These are phyloP conservation scores for Ictalurus punctatus DNA, from an alignment of 2,113 vertebrate genomes.

Conservation along the genomic window DNA sequence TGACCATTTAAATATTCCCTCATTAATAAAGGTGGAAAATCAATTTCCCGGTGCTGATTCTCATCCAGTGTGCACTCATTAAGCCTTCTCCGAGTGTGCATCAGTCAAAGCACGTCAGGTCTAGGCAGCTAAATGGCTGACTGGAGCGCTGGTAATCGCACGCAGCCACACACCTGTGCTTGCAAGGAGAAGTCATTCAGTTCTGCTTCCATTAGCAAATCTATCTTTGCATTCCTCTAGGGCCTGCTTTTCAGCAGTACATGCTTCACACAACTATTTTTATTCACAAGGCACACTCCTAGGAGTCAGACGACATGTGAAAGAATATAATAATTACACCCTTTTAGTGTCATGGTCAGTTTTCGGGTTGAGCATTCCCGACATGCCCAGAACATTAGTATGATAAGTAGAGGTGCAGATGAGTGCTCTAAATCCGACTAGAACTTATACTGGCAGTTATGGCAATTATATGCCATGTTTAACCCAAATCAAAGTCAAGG, in stretches of 20 bases:
- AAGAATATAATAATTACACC: conserved; percentile 31
- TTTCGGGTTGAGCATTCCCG: background rate
- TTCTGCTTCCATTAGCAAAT: conserved; percentile 60
- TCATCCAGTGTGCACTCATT: conserved; percentile 64
- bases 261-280: conserved; percentile 5
- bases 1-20: conserved; percentile 69
- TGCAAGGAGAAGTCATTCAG: conserved; percentile 69
- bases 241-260: conserved; percentile 10
- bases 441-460: background rate
- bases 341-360: conserved; percentile 11
- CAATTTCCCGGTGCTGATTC: conserved; percentile 65
- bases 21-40: conserved; percentile 68
- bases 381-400: background rate
- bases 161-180: conserved; percentile 60
- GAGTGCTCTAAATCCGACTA: background rate
- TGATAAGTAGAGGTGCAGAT: background rate
- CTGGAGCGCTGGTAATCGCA: conserved; percentile 55
- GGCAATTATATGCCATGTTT: background rate
- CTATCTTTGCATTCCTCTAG: conserved; percentile 29
- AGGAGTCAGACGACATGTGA: conserved; percentile 14
- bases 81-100: conserved; percentile 69
- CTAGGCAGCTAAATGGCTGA: conserved; percentile 66
- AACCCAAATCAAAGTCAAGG: background rate
- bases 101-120: conserved; percentile 63
- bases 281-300: conserved; percentile 3